Base-by-base conservation (phyloP, 2,797 vertebrate species). In the Hozukius guyotensis region DNA sequence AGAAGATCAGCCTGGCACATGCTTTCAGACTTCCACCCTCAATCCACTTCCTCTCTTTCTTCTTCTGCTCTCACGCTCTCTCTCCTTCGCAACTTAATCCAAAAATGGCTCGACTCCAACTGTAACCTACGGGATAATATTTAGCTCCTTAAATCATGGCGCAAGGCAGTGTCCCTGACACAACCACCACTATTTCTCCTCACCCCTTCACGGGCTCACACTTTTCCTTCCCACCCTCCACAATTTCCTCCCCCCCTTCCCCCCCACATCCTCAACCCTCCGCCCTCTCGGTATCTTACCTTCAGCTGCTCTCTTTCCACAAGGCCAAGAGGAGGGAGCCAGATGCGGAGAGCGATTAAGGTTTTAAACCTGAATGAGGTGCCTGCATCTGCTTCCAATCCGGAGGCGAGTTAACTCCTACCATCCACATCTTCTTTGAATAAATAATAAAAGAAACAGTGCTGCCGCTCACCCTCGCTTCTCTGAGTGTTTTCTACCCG, bases 371-470 rank as follows among this genome's bases (percentile, higher is more conserved):
- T 92, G 91, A 80, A 93, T 90, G 86, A 94, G 86, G 86, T 94
- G 92, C 82, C 84, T 86, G 93, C 93, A 96, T 96, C 94, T 96
- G 94, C 88, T 94, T 95, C 88, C 91, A 94, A 95, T 96, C 93
- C 90, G 88, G 82, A 83, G 79, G 91, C 80, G 29, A 67, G 18
- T 89, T 92, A 93, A 92, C 86, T 81, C 87, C 88, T 76, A 79
- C 73, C 68, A 77, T 91, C 70, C 82, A 94, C 81, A 91, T 92
- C 87, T 86, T 93, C 80, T 88, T 88, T 90, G 81, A 94, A 76
- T 87, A 72, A 87, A 77, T 73, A 52, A 52, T 52, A 52, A 52
- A 20, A 52, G 49, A 52, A 52, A 52, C 49, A 31, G 36, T n/a
- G 29, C 62, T 75, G 56, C 24, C 56, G 32, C 69, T 78, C 42